phyloP scores from a whole-genome alignment of 2,888 invertebrate species.

The Luperina nickerlii region DNA sequence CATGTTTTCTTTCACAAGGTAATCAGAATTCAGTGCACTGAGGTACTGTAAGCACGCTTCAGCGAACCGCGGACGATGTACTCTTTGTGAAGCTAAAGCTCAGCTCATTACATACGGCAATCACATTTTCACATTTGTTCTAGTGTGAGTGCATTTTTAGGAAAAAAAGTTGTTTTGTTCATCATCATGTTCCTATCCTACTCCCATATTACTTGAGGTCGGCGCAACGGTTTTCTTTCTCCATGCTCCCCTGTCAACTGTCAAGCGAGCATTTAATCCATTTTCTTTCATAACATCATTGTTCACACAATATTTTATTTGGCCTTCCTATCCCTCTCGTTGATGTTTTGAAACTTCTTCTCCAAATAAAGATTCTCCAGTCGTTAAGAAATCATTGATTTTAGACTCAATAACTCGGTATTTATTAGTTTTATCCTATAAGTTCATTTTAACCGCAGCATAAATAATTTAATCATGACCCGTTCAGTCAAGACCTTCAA shows the following conservation, averaged over 20 bases:
- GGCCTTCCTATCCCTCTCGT: neutral
- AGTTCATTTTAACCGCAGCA: neutral
- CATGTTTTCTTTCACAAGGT: slow-evolving; percentile 7
- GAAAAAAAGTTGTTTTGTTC: neutral
- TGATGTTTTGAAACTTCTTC: neutral
- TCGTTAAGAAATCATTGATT: neutral
- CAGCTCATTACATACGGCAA: neutral
- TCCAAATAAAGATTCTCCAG: neutral
- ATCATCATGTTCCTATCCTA: neutral
- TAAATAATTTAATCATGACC: neutral
- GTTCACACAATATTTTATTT: neutral
- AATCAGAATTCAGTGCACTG: slow-evolving; percentile 35
- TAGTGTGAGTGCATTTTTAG: neutral
- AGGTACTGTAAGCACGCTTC: slow-evolving; percentile 11
- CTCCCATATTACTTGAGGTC: neutral
- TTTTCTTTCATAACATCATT: neutral
- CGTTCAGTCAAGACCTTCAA: neutral
- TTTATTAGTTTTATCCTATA: neutral
- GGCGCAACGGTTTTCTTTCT: neutral
- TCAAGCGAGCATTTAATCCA: neutral
- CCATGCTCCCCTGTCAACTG: neutral
- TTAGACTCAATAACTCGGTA: too few species aligned
- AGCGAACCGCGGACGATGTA: neutral
- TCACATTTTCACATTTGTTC: neutral
- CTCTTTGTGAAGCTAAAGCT: neutral